phyloP scores from a whole-genome alignment of 2,888 invertebrate genomes.

The Spialia ferax region DNA sequence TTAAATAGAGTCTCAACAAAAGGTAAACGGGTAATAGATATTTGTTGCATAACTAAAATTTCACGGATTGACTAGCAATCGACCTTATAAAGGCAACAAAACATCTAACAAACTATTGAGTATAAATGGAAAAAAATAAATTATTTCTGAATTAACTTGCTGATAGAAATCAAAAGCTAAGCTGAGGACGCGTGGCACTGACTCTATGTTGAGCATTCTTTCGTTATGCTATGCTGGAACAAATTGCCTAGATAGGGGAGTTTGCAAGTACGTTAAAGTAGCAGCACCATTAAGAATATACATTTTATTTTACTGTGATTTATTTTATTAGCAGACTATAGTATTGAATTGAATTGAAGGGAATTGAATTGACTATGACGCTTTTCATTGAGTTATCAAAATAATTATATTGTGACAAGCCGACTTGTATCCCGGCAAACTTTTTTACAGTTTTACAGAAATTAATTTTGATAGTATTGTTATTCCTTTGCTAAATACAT shows the following conservation, averaged over 20 bases:
- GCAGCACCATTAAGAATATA: slow-evolving; percentile 31
- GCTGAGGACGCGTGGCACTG: slow-evolving; percentile 68
- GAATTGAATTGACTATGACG: too few relatives aligned
- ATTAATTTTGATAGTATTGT: too few relatives aligned
- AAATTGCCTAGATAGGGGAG: slow-evolving; percentile 74
- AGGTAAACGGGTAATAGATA: slow-evolving; percentile 62
- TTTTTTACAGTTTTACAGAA: too few relatives aligned
- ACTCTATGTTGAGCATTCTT: slow-evolving; percentile 74
- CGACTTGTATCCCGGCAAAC: too few relatives aligned
- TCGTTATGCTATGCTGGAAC: slow-evolving; percentile 81
- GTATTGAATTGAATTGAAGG: too few relatives aligned
- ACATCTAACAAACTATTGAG: slow-evolving; percentile 5
- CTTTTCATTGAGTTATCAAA: too few relatives aligned
- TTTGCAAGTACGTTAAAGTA: slow-evolving; percentile 51
- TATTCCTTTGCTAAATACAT: too few relatives aligned
- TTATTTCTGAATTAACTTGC: slow-evolving; percentile 58
- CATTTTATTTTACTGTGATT: background rate
- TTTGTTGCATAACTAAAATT: slow-evolving; percentile 78
- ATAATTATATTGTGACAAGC: too few relatives aligned
- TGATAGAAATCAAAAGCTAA: slow-evolving; percentile 59
- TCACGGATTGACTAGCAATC: slow-evolving; percentile 58
- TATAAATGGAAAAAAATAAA: slow-evolving; percentile 47
- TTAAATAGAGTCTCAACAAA: slow-evolving; percentile 67
- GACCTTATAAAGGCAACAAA: slow-evolving; percentile 18
- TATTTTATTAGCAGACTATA: too few relatives aligned